Evolutionary conservation across 2,888 invertebrate species (phyloP), one percentile per base, ranked within the genome.

Genomic region (Limenitis arthemis): DNA sequence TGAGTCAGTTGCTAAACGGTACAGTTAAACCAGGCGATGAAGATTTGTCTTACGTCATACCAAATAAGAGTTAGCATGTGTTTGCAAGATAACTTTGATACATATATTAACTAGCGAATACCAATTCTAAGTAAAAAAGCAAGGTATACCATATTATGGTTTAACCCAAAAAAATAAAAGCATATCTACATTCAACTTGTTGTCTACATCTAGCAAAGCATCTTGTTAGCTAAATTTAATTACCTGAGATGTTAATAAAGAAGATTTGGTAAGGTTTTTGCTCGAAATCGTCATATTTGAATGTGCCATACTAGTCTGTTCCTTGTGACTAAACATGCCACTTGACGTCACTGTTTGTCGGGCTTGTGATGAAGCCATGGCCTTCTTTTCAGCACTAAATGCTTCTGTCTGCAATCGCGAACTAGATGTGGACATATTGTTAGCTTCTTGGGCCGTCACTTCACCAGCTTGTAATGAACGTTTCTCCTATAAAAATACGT

Each of bases 351-450:
- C 91, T 3, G 93, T 94, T 74, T 93, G 94, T 40, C 93, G 88
- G 62, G 94, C 93, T 68, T 95, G 93, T 60, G 89, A 88, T 57
- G 93, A 91, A 48, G 92, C 90, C 73, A 91, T 90, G 44, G 89
- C 89, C 65, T 90, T 90, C 71, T 95, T 93, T 81, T 96, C 95
- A 8, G 94, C 92, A 66, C 93, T 94, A 79, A 94, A 96, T 38
- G 92, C 92, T 68, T 94, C 95, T 46, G 95, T 94, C 62, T 94
- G 94, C 51, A 96, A 88, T 77, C 94, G 93, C 85, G 95, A 93
- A 72, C 93, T 93, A 39, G 94, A 90, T 42, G 94, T 93, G 51
- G 94, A 92, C 83, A 95, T 91, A 75, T 94, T 94, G 73, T 94
- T 94, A 63, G 92, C 93, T 75, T 95, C 94, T 75, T 95, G 94